These are phyloP conservation scores for Lasius fuliginosus DNA, from an alignment of 2,888 invertebrate species.

Conservation along the genomic window DNA sequence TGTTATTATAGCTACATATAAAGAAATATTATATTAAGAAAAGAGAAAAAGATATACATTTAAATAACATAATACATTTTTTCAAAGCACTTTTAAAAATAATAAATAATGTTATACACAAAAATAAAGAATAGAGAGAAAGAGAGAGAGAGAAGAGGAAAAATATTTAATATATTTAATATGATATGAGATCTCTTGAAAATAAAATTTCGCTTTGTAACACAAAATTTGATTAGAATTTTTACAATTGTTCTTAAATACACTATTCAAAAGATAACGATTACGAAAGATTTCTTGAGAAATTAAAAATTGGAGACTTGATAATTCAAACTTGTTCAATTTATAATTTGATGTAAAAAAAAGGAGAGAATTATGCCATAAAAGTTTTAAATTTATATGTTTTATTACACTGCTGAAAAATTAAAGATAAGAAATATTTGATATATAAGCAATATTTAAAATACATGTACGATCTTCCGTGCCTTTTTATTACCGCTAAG, in stretches of 20 bases:
- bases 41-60: background rate
- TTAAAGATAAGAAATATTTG: background rate
- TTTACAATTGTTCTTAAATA: background rate
- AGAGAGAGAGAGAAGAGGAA: background rate
- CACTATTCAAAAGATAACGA: background rate
- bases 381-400: background rate
- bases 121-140: background rate
- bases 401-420: slow-evolving; percentile 29
- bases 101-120: background rate
- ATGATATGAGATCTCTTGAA: background rate
- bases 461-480: background rate
- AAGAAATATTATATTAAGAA: too few relatives aligned
- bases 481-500: slow-evolving; percentile 34
- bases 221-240: slow-evolving; percentile 1
- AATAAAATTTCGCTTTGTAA: background rate
- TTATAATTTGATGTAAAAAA: background rate
- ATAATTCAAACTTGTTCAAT: background rate
- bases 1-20: background rate
- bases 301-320: background rate
- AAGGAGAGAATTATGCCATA: background rate
- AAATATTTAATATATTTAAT: background rate
- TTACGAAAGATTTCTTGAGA: background rate
- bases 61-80: background rate
- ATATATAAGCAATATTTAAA: slow-evolving; percentile 4
- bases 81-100: background rate